Evolutionary conservation across 2,888 invertebrate genomes (phyloP).

Genomic region (Cantharis lateralis): DNA sequence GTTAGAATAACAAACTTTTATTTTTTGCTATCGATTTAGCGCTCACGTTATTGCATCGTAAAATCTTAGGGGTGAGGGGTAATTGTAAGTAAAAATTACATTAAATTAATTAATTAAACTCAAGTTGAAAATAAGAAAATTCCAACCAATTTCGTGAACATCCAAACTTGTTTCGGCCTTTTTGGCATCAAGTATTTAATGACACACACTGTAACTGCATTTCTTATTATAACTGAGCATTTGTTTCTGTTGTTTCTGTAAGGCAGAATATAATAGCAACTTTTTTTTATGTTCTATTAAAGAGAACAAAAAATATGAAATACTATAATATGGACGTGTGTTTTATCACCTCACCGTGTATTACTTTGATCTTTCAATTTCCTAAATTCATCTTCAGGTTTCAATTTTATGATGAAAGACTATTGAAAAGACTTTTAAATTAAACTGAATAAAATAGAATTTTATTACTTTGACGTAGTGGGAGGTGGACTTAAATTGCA

Average conservation of each 20-base stretch:
- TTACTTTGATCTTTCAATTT: neutral
- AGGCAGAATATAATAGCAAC: neutral
- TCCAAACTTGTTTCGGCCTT: neutral
- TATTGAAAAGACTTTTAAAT: neutral
- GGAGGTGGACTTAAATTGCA: neutral
- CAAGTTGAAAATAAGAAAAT: neutral
- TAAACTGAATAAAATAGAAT: neutral
- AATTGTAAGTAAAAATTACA: neutral
- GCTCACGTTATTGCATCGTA: neutral
- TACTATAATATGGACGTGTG: neutral
- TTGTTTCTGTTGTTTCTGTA: neutral
- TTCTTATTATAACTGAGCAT: neutral
- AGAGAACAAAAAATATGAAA: neutral
- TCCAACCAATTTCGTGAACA: neutral
- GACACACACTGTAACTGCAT: neutral
- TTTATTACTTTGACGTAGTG: neutral
- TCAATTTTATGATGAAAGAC: neutral
- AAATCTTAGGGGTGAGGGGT: neutral
- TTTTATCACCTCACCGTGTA: neutral
- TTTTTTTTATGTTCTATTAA: neutral
- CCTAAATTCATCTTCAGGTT: neutral
- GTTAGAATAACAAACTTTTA: neutral
- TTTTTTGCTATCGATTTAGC: neutral
- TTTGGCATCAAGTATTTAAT: neutral
- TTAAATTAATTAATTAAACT: too few relatives aligned